phyloP scores from a whole-genome alignment of 2,888 invertebrate species.

The Amblyjoppa fuscipennis region DNA sequence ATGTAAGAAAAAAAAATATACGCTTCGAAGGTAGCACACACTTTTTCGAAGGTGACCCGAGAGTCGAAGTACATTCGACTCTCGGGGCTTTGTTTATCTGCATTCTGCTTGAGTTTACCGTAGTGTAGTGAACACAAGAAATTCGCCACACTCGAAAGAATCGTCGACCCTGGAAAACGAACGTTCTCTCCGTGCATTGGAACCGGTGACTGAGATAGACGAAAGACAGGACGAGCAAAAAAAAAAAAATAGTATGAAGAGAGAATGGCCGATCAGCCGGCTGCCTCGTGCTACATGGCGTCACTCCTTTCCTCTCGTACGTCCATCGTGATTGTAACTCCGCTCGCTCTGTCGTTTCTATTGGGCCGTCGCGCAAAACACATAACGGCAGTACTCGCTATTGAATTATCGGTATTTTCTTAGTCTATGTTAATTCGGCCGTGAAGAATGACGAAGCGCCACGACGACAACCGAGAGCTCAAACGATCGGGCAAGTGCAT shows the following conservation, averaged over 20 bases:
- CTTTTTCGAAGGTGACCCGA: too few species aligned
- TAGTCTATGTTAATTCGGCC: background rate
- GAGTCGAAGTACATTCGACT: too few species aligned
- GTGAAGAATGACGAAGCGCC: conserved; percentile 13
- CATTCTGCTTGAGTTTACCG: background rate
- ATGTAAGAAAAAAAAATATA: too few species aligned
- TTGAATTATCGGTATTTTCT: conserved; percentile 46
- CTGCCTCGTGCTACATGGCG: conserved; percentile 57
- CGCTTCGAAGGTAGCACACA: too few species aligned
- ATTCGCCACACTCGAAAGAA: conserved; percentile 58
- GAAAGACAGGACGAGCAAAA: conserved; percentile 14
- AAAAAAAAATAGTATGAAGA: conserved; percentile 34
- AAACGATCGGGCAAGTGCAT: conserved; percentile 4
- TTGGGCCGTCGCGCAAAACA: conserved; percentile 2
- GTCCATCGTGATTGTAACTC: conserved; percentile 28
- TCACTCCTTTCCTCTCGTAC: conserved; percentile 31
- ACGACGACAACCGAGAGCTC: conserved; percentile 5
- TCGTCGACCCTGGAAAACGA: conserved; percentile 65
- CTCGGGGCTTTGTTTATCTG: background rate
- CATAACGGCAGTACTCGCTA: conserved; percentile 10
- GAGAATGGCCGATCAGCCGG: conserved; percentile 66
- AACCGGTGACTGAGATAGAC: conserved; percentile 9
- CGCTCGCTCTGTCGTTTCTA: background rate
- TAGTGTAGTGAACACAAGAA: conserved; percentile 34
- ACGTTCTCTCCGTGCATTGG: conserved; percentile 39